Evolutionary conservation across 2,113 vertebrate genomes (phyloP), one percentile per base, ranked within the genome.

Genomic region (Datnioides undecimradiatus): DNA sequence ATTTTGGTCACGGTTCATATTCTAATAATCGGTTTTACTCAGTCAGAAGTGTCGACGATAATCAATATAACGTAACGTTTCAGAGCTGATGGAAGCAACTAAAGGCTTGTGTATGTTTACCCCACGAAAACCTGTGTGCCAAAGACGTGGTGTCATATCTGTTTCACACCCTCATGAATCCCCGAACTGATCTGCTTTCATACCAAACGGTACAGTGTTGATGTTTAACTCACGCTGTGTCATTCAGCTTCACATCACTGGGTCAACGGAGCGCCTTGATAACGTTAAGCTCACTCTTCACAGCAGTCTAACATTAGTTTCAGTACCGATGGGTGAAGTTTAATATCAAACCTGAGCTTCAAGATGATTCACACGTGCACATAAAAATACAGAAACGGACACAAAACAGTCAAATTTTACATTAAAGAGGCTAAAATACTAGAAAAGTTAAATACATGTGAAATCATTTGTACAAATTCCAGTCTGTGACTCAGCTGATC

Each of bases 71-170:
- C 46, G 16, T 43, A 3, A 33, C 13, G 13, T 40, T 16, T 74
- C 7, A 79, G 48, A 69, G 3, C 21, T 23, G 57, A 31, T 70
- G 14, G 36, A 48, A 8, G 40, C 12, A 21, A 21, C n/a, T 55
- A 1, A 16, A 34, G 8, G 21, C 79, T 79, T 59, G 1, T 59
- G 1, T 78, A n/a, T 73, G 46, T 82, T 81, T 31, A 72, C 38
- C 80, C 80, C 70, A 1, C 29, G n/a, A 29, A 60, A 81, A 80
- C 75, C 75, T 80, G 65, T 55, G 91, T 93, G 93, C 93, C 93
- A 93, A 93, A 93, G 93, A 91, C 14, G 85, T 70, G 38, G 73
- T 79, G 86, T 92, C 85, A 38, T 9, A 59, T 70, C 36, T 55
- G 19, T 48, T 60, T 52, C 55, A 33, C 38, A 41, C 25, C 4